These are phyloP conservation scores for Caenorhabditis plicata DNA, from an alignment of 2,888 invertebrate genomes.

Conservation along the genomic window DNA sequence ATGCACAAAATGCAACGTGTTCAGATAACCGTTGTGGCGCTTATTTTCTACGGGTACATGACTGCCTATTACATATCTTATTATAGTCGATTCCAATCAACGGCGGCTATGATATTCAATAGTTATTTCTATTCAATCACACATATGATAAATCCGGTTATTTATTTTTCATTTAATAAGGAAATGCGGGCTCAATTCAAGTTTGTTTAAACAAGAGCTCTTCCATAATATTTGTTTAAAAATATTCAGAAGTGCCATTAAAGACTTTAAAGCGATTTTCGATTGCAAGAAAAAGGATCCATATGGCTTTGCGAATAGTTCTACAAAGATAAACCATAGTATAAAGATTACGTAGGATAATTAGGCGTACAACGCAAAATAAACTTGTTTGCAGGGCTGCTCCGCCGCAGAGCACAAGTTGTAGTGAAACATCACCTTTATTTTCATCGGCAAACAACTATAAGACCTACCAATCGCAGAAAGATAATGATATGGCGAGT, in stretches of 20 bases:
- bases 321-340: constrained; percentile 32
- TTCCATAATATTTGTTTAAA: not conserved
- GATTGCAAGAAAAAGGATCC: constrained; percentile 33
- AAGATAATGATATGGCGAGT: constrained; percentile 1
- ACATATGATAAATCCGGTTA: constrained; percentile 65
- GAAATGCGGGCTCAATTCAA: constrained; percentile 45
- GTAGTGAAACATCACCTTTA: constrained; percentile 44
- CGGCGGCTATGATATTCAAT: constrained; percentile 61
- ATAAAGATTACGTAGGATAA: constrained; percentile 23
- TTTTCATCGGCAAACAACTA: constrained; percentile 37
- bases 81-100: constrained; percentile 49
- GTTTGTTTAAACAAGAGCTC: constrained; percentile 1
- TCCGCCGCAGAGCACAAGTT: constrained; percentile 29
- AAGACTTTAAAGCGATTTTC: constrained; percentile 16
- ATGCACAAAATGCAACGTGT: constrained; percentile 4
- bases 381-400: constrained; percentile 23
- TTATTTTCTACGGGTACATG: constrained; percentile 65
- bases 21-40: constrained; percentile 63
- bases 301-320: constrained; percentile 31
- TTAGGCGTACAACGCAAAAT: not conserved
- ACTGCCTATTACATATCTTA: constrained; percentile 63
- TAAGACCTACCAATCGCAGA: constrained; percentile 6
- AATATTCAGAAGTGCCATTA: constrained; percentile 24
- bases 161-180: constrained; percentile 62
- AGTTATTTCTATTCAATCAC: constrained; percentile 65